phyloP scores from a whole-genome alignment of 2,113 vertebrate genomes.

The Paedocypris sp. region DNA sequence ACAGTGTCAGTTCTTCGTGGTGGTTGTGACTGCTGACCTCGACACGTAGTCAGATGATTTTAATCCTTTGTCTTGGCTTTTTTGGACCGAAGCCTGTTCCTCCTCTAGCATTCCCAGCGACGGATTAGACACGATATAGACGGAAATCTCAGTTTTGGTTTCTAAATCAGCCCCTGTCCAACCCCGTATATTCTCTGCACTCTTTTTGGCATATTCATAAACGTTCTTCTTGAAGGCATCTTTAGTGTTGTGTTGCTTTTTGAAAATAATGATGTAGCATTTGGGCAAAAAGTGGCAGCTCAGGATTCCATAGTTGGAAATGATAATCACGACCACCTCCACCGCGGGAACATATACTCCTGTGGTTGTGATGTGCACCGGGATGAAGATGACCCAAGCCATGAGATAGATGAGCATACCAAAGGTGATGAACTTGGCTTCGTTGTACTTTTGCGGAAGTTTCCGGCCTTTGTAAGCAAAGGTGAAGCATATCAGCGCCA shows the following conservation, averaged over 20 bases:
- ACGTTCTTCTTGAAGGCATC: slow-evolving; percentile 72
- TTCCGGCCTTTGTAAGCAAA: slow-evolving; percentile 81
- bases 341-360: slow-evolving; percentile 75
- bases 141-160: neutral
- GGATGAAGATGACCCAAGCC: slow-evolving; percentile 78
- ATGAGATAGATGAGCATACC: slow-evolving; percentile 85
- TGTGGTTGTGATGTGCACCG: slow-evolving; percentile 67
- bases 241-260: slow-evolving; percentile 73
- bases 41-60: neutral
- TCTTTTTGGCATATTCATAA: slow-evolving; percentile 67
- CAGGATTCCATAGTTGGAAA: slow-evolving; percentile 78
- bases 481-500: slow-evolving; percentile 73
- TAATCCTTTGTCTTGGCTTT: neutral
- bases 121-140: slow-evolving; percentile 3
- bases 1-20: no score
- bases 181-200: neutral
- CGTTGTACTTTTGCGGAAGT: slow-evolving; percentile 78
- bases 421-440: slow-evolving; percentile 84
- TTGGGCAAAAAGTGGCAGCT: slow-evolving; percentile 80
- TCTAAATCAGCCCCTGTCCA: neutral
- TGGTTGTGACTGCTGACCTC: neutral
- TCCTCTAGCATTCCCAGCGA: neutral
- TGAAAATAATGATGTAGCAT: slow-evolving; percentile 76
- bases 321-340: slow-evolving; percentile 79
- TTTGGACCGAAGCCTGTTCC: neutral